These are phyloP conservation scores for Lepidocyrtinus sp. DNA, from an alignment of 2,888 invertebrate genomes.

Conservation along the genomic window DNA sequence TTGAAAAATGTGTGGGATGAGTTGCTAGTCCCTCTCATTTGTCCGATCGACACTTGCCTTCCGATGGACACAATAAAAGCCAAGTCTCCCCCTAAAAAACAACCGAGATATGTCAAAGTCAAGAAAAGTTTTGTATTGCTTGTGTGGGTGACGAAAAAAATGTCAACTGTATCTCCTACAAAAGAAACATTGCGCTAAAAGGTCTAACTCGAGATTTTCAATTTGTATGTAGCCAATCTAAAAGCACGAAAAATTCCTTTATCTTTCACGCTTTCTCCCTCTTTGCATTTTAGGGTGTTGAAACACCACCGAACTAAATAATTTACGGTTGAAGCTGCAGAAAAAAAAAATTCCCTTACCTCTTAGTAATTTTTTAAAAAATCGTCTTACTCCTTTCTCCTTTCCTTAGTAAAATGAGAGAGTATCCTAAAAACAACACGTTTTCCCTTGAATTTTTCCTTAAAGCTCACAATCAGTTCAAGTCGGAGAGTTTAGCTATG, in stretches of 20 bases:
- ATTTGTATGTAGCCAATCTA: not conserved
- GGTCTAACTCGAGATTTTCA: not conserved
- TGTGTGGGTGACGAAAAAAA: not conserved
- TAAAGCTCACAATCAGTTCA: not conserved
- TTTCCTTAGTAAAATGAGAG: not conserved
- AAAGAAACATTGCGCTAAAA: not conserved
- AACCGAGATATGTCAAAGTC: conserved; percentile 41
- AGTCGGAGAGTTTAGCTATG: conserved; percentile 24
- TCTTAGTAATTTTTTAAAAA: too few species aligned
- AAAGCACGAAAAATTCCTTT: not conserved
- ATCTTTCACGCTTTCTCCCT: too few species aligned
- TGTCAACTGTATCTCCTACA: not conserved
- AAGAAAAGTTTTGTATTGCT: not conserved
- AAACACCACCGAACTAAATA: not conserved
- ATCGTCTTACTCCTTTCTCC: not conserved
- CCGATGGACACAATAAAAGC: conserved; percentile 37
- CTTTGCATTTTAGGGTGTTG: not conserved
- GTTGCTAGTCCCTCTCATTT: conserved; percentile 54
- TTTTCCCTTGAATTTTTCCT: too few species aligned
- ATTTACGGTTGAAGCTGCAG: not conserved
- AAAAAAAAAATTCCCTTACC: not conserved
- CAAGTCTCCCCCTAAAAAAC: conserved; percentile 1
- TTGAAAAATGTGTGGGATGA: conserved; percentile 57
- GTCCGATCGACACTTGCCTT: conserved; percentile 56
- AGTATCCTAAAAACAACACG: not conserved